Evolutionary conservation across 2,113 vertebrate species (phyloP).

Genomic region (Ciconia stormi): DNA sequence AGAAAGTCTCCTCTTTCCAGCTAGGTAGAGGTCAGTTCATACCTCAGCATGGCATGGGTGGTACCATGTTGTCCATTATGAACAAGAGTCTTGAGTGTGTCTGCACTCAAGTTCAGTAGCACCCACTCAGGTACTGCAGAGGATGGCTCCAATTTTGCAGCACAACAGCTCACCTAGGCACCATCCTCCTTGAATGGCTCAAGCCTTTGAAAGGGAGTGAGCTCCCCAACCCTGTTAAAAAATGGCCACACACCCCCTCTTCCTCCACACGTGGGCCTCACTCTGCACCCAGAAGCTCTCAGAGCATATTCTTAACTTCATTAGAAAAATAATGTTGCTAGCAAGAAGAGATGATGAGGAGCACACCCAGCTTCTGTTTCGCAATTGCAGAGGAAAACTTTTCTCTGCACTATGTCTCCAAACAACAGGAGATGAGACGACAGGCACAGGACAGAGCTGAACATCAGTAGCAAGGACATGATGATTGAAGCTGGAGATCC

Average conservation of each 20-base stretch:
- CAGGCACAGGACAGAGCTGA: not conserved
- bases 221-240: not conserved
- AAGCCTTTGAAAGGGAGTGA: not conserved
- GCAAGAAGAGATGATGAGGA: not conserved
- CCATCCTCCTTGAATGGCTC: not conserved
- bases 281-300: not conserved
- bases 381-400: not conserved
- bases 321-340: not conserved
- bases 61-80: not conserved
- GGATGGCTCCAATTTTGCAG: not conserved
- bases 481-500: not conserved
- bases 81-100: not conserved
- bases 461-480: not conserved
- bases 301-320: not conserved
- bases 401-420: not conserved
- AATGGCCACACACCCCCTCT: not conserved
- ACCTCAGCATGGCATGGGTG: not conserved
- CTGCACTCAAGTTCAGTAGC: not conserved
- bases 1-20: not conserved
- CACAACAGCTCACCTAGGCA: not conserved
- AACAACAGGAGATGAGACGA: not conserved
- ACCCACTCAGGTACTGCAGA: not conserved
- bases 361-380: not conserved
- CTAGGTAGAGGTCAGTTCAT: not conserved
- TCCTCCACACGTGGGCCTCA: not conserved